Percentiles rank a stretch among this genome's conserved stretches.
These are phyloP conservation scores for Paguma larvata DNA, from an alignment of 2,797 vertebrate genomes.

Conservation along the genomic window DNA sequence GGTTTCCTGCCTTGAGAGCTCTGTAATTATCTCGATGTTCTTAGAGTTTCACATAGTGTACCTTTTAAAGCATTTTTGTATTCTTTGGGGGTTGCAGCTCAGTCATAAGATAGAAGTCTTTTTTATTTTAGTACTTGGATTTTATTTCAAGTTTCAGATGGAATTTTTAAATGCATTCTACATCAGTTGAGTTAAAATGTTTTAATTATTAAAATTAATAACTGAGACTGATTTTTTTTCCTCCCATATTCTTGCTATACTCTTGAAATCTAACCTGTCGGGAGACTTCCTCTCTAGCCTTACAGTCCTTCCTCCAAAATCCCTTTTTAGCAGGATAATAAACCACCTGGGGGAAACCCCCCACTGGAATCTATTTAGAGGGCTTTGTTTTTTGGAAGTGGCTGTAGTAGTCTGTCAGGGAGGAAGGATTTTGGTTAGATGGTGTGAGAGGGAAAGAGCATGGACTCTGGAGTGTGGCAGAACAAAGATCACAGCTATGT, in stretches of 20 bases:
- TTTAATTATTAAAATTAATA: slow-evolving; percentile 55
- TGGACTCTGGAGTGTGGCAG: slow-evolving; percentile 41
- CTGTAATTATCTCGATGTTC: slow-evolving; percentile 66
- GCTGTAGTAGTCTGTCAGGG: neutral
- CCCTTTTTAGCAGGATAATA: slow-evolving; percentile 76
- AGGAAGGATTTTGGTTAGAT: slow-evolving; percentile 69
- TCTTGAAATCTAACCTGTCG: slow-evolving; percentile 62
- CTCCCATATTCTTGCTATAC: slow-evolving; percentile 55
- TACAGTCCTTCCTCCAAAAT: slow-evolving; percentile 53
- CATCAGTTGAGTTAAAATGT: slow-evolving; percentile 23
- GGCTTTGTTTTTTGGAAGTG: slow-evolving; percentile 80
- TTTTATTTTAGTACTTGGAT: slow-evolving; percentile 60
- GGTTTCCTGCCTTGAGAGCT: slow-evolving; percentile 60
- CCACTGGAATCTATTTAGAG: slow-evolving; percentile 71
- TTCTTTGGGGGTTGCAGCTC: slow-evolving; percentile 34
- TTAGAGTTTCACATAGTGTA: slow-evolving; percentile 40
- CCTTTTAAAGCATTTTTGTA: slow-evolving; percentile 56
- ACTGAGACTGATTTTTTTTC: neutral
- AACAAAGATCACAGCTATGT: slow-evolving; percentile 59
- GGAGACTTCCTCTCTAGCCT: slow-evolving; percentile 60
- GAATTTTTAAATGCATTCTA: slow-evolving; percentile 55
- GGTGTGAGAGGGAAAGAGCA: slow-evolving; percentile 60
- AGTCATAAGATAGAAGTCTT: slow-evolving; percentile 33
- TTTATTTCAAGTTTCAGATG: slow-evolving; percentile 66
- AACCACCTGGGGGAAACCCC: slow-evolving; percentile 76